These are phyloP conservation scores for Orthonyx spaldingii DNA, from an alignment of 2,113 vertebrate species.

Conservation along the genomic window DNA sequence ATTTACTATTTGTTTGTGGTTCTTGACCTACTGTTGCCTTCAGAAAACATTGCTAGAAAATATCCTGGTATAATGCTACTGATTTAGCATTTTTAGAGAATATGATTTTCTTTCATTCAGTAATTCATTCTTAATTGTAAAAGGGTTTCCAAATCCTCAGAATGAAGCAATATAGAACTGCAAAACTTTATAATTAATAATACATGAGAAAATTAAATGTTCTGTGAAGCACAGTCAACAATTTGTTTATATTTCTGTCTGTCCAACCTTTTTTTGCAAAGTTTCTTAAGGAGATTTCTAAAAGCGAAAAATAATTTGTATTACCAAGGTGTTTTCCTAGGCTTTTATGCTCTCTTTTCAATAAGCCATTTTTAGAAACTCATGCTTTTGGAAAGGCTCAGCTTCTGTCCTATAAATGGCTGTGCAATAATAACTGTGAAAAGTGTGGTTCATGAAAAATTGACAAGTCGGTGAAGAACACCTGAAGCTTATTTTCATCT, in stretches of 20 bases:
- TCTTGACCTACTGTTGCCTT: not conserved
- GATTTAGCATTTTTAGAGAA: not conserved
- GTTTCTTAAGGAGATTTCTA: not conserved
- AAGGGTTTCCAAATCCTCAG: not conserved
- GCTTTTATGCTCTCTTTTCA: not conserved
- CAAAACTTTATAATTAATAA: not conserved
- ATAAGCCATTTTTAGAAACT: not conserved
- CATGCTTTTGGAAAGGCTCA: not conserved
- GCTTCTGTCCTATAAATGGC: not conserved
- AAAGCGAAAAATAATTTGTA: not conserved
- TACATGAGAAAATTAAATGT: not conserved
- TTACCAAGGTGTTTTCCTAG: not conserved
- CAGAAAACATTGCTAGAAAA: not conserved
- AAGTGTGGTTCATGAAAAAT: not conserved
- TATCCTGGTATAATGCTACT: not conserved
- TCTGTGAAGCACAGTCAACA: not conserved
- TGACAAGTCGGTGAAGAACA: not conserved
- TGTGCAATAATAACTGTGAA: not conserved
- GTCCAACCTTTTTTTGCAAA: not conserved
- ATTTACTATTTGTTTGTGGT: not conserved
- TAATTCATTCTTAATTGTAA: not conserved
- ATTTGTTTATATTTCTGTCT: not conserved
- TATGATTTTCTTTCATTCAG: not conserved
- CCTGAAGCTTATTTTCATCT: not conserved
- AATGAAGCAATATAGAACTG: not conserved